Evolutionary conservation across 2,113 vertebrate genomes (phyloP).

Genomic region (Bagarius yarrelli): DNA sequence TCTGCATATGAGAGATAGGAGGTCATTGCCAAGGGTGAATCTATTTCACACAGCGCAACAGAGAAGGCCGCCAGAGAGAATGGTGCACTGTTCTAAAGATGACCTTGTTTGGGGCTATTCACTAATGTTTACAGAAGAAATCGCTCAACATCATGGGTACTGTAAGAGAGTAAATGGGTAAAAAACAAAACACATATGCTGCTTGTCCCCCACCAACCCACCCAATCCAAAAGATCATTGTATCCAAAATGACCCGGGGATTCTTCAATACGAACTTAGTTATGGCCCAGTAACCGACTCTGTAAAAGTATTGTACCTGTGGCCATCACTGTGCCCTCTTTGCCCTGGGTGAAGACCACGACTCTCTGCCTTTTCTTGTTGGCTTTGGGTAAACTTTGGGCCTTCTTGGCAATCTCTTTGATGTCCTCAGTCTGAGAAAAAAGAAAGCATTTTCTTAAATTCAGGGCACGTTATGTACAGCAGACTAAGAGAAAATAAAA

Average conservation of each 20-base stretch:
- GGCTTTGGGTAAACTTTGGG: conserved; percentile 86
- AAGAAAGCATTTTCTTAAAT: conserved; percentile 2
- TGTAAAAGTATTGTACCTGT: conserved; percentile 69
- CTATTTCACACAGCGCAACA: conserved; percentile 53
- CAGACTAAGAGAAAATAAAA: not conserved
- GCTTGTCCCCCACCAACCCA: not conserved
- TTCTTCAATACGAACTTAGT: conserved; percentile 18
- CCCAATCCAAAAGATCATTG: conserved; percentile 21
- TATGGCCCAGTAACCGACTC: not conserved
- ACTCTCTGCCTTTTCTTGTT: conserved; percentile 85
- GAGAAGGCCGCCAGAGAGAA: conserved; percentile 51
- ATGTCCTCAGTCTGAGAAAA: conserved; percentile 84
- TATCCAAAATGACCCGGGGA: not conserved
- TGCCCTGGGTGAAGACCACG: conserved; percentile 92
- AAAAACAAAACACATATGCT: conserved; percentile 22
- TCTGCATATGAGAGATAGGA: conserved; percentile 56
- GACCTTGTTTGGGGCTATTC: conserved; percentile 57
- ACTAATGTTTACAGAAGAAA: conserved; percentile 55
- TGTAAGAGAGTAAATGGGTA: conserved; percentile 51
- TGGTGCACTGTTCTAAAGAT: conserved; percentile 50
- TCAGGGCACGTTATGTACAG: conserved; percentile 6
- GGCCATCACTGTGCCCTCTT: conserved; percentile 82
- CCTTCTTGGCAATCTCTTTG: conserved; percentile 87
- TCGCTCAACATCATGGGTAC: conserved; percentile 54
- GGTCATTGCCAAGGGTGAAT: conserved; percentile 58